These are phyloP conservation scores for Amazona guildingii DNA, from an alignment of 2,113 vertebrate genomes.

Conservation along the genomic window DNA sequence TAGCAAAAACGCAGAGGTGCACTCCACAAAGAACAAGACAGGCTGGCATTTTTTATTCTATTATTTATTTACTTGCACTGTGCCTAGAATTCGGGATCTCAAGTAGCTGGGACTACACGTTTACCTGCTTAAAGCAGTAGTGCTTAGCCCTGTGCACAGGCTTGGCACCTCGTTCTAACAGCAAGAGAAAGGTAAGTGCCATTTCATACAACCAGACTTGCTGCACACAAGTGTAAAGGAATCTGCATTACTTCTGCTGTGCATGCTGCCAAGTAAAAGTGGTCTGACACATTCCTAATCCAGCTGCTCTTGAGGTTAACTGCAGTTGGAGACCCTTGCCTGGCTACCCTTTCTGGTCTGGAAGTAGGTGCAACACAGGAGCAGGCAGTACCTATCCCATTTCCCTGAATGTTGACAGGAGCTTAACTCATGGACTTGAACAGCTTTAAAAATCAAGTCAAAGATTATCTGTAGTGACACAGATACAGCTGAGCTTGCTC, in stretches of 20 bases:
- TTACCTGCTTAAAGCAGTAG: background rate
- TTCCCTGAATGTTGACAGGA: background rate
- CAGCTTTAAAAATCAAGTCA: background rate
- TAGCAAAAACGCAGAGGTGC: background rate
- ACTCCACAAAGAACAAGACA: background rate
- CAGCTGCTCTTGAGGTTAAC: background rate
- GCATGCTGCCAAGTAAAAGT: background rate
- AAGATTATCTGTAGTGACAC: background rate
- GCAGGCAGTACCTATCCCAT: background rate
- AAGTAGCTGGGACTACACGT: accelerated
- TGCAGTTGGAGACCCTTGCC: background rate
- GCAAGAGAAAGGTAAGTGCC: background rate
- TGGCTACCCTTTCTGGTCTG: background rate
- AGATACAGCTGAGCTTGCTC: background rate
- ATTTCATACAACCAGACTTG: background rate
- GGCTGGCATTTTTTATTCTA: background rate
- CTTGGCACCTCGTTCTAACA: background rate
- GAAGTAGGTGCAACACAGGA: background rate
- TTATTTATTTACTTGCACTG: background rate
- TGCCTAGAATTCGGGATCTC: background rate
- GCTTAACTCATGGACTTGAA: background rate
- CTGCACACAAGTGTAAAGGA: background rate
- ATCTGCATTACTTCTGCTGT: background rate
- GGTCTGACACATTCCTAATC: background rate
- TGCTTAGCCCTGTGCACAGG: background rate